Evolutionary conservation across 2,888 invertebrate genomes (phyloP), one percentile per base, ranked within the genome.

Genomic region (Lithophane leautieri): DNA sequence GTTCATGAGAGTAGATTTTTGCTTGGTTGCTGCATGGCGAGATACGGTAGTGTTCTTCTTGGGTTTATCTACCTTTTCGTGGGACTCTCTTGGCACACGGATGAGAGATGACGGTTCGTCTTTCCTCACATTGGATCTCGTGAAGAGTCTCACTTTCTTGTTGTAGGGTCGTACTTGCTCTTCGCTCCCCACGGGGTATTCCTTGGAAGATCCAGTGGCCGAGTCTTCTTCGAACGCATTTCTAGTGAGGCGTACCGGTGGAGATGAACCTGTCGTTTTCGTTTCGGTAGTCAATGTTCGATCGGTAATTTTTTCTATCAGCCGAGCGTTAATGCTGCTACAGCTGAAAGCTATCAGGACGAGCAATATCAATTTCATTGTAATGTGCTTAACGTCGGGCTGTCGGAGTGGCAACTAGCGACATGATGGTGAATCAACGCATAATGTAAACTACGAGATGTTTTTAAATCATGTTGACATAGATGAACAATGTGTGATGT

Each of bases 401-500:
- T 74, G 85, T 78, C 85, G 82, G 72, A 84, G 82, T 65, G 74
- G 70, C 81, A 88, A 95, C 94, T 95, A 93, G 87, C 81, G 71
- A 76, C 82, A 88, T 86, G 84, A 80, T 85, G 86, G 87, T 92
- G 89, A 88, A 88, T 88, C 84, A 89, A 86, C 78, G 87, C 83
- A 87, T 86, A 93, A 94, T 88, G 93, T 93, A 93, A 94, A 93
- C 93, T 92, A 82, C 74, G 50, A 44, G 81, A 88, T 94, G 94
- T 94, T 94, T 90, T 91, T 89, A 91, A 89, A 92, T 91, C 88
- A 89, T 91, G 88, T 90, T 86, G 85, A 83, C 75, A 80, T 83
- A 72, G 42, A 86, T 85, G 90, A 90, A 94, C 92, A 94, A 91
- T 89, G 88, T 89, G 77, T 83, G 76, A 84, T 81, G 83, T 86